phyloP scores from a whole-genome alignment of 1,140 invertebrate species.

The Macrotrachela quadricornifera region DNA sequence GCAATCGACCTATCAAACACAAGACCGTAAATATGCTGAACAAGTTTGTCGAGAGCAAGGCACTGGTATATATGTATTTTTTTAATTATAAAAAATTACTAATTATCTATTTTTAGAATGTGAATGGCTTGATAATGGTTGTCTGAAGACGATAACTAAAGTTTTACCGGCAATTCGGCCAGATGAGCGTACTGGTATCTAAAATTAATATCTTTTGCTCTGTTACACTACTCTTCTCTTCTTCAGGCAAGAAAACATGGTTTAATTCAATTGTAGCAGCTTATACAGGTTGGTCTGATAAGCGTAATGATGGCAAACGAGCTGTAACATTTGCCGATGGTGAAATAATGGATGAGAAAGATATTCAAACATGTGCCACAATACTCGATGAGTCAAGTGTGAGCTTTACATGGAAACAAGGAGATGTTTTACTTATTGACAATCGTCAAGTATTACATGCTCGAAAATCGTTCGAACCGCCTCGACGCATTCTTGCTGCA shows the following conservation, averaged over 20 bases:
- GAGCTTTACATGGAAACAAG: constrained; percentile 15
- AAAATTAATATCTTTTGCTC: not conserved
- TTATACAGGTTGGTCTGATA: constrained; percentile 16
- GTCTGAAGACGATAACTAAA: constrained; percentile 15
- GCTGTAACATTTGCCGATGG: constrained; percentile 16
- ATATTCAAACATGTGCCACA: constrained; percentile 13
- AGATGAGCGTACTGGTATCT: constrained; percentile 13
- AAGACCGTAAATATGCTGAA: constrained; percentile 13
- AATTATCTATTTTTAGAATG: not conserved
- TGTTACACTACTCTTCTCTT: not conserved
- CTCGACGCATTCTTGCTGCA: constrained; percentile 17
- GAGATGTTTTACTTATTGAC: constrained; percentile 18
- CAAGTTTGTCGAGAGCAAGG: constrained; percentile 13
- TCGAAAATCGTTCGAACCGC: constrained; percentile 15
- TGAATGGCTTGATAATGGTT: constrained; percentile 17
- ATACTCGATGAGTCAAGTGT: constrained; percentile 14
- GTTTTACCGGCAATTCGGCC: constrained; percentile 13
- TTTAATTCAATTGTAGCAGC: constrained; percentile 22
- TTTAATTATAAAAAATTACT: no score
- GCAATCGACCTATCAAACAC: constrained; percentile 17
- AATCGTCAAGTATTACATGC: constrained; percentile 18
- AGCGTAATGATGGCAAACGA: constrained; percentile 14
- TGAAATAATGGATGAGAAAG: constrained; percentile 10
- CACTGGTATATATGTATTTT: not conserved
- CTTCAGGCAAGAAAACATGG: constrained; percentile 13